Percentiles rank a stretch among this genome's conserved stretches.
phyloP scores from a whole-genome alignment of 2,797 vertebrate genomes.

The Sebastolobus alascanus region DNA sequence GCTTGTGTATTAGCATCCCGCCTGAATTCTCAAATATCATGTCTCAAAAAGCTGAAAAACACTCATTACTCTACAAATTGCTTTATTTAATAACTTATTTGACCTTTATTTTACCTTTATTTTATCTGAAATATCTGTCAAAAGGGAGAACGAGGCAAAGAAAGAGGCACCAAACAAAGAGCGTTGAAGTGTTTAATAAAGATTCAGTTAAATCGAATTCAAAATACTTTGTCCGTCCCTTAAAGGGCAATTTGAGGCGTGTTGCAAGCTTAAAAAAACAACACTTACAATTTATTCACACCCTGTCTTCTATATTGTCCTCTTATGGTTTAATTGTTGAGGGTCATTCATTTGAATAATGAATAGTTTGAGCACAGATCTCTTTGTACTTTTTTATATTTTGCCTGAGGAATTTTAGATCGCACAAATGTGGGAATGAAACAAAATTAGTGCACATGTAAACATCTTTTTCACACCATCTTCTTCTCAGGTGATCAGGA shows the following conservation, averaged over 20 bases:
- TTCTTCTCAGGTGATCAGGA: conserved; percentile 89
- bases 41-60: neutral
- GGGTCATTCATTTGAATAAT: neutral
- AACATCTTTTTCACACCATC: neutral
- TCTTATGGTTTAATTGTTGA: neutral
- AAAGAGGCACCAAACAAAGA: conserved; percentile 17
- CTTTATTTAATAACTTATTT: conserved; percentile 2
- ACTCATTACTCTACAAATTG: neutral
- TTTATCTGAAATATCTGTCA: neutral
- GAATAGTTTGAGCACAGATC: too few species aligned
- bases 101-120: neutral
- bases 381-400: neutral
- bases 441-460: neutral
- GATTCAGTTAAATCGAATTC: neutral
- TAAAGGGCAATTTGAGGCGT: conserved; percentile 8
- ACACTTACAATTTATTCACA: neutral
- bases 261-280: neutral
- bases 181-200: neutral
- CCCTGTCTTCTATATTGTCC: neutral
- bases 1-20: neutral
- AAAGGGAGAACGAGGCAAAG: neutral
- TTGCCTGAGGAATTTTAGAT: neutral
- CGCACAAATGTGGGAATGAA: neutral
- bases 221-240: neutral
- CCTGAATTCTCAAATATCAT: neutral